A percentile compares a stretch with the other conserved stretches of the same genome.
phyloP scores from a whole-genome alignment of 2,797 vertebrate genomes.

The Lagodon rhomboides region DNA sequence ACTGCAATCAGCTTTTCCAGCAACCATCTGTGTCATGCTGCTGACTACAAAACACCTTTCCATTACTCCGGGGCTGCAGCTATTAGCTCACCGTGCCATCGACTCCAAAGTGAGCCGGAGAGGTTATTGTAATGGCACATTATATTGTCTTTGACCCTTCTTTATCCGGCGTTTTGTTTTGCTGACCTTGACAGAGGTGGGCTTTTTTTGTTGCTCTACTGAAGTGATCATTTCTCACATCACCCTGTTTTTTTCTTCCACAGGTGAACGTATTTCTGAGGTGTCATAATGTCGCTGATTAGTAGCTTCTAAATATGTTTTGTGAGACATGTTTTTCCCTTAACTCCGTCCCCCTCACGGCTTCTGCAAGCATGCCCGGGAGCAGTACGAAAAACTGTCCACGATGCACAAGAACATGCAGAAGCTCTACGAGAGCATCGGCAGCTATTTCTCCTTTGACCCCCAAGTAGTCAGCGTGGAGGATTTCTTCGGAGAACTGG shows the following conservation, averaged over 20 bases:
- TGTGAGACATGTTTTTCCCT: slow-evolving; percentile 80
- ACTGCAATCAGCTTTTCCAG: slow-evolving; percentile 82
- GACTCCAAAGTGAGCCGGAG: slow-evolving; percentile 76
- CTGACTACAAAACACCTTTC: slow-evolving; percentile 80
- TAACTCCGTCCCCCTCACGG: slow-evolving; percentile 88
- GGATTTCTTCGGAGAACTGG: slow-evolving; percentile 96
- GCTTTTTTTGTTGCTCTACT: slow-evolving; percentile 49
- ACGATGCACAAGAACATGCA: slow-evolving; percentile 98
- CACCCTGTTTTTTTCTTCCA: slow-evolving; percentile 15
- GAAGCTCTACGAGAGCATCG: slow-evolving; percentile 93
- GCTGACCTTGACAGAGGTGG: slow-evolving; percentile 67
- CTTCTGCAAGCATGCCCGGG: slow-evolving; percentile 92
- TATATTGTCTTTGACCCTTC: slow-evolving; percentile 75
- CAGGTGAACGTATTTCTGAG: slow-evolving; percentile 13
- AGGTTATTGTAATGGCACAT: slow-evolving; percentile 81
- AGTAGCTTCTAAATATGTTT: slow-evolving; percentile 7
- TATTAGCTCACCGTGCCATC: slow-evolving; percentile 80
- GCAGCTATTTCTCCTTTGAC: slow-evolving; percentile 95
- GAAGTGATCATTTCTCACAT: slow-evolving; percentile 30
- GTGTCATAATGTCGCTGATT: slow-evolving; percentile 22
- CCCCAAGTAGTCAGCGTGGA: slow-evolving; percentile 91
- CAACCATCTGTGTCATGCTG: slow-evolving; percentile 78
- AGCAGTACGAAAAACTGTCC: slow-evolving; percentile 95
- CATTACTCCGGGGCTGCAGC: slow-evolving; percentile 72
- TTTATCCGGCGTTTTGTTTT: slow-evolving; percentile 62